Percentiles rank a stretch among this genome's conserved stretches.
phyloP scores from a whole-genome alignment of 2,888 invertebrate genomes.

The Noctua janthina region DNA sequence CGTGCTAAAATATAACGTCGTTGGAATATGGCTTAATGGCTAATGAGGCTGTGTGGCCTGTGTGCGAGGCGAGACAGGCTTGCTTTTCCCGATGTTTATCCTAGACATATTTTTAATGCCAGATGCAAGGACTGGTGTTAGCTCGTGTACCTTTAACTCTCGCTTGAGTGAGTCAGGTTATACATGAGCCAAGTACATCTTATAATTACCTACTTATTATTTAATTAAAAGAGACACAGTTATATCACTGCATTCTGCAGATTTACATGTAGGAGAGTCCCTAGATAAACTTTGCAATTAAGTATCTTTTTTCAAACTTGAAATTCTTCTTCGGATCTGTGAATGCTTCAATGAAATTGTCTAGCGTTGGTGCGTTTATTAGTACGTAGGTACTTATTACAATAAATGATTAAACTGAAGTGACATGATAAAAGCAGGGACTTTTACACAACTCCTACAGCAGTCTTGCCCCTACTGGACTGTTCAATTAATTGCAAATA shows the following conservation, averaged over 20 bases:
- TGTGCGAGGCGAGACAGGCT: background rate
- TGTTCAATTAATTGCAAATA: background rate
- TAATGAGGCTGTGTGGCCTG: slow-evolving; percentile 13
- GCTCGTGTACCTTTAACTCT: slow-evolving; percentile 1
- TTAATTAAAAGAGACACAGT: background rate
- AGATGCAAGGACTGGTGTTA: background rate
- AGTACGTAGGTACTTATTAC: background rate
- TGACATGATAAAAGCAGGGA: no score
- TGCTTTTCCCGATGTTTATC: background rate
- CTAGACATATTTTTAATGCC: slow-evolving; percentile 10
- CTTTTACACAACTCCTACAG: no score
- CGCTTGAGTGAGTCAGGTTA: background rate
- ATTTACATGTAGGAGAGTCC: background rate
- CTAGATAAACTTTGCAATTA: no score
- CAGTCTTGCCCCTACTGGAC: no score
- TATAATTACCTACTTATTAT: background rate
- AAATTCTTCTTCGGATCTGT: background rate
- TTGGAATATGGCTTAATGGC: slow-evolving; percentile 28
- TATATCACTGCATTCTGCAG: background rate
- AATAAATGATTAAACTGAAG: background rate
- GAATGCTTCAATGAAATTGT: background rate
- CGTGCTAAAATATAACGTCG: slow-evolving; percentile 22
- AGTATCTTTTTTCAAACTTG: background rate
- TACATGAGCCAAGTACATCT: background rate
- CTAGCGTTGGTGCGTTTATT: background rate